Base-by-base conservation (phyloP, 2,888 invertebrate genomes). In the Aphodius granarius region DNA sequence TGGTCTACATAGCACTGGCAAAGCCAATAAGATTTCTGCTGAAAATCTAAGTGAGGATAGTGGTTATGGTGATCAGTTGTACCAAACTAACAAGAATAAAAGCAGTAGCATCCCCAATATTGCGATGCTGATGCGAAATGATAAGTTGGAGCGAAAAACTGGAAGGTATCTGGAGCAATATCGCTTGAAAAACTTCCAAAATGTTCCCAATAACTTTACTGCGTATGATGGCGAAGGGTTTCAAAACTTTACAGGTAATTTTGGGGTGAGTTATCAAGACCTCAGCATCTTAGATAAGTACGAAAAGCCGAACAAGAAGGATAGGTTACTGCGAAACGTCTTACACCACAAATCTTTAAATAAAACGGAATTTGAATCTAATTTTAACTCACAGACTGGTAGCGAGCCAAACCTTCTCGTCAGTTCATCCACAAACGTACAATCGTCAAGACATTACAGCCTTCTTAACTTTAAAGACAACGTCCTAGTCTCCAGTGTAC, bases 31-130 rank as follows among this genome's bases (percentile, higher is more conserved):
- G 81, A 91, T 91, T 81, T 94, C 94, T 68, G 91, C 91, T 19
- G 94, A 94, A 85, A 94, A 94, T 89, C 88, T 94, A 79, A 94
- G 94, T 83, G 94, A 94, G 86, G 94, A 94, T 86, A 94, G 94
- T 82, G 94, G 94, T 73, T 94, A 93, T 86, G 91, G 93, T 83
- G 94, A 94, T 79, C 86, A 88, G 77, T 83, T 86, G 68, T 84
- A 82, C 71, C 85, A 84, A 77, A 83, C 83, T 71, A 77, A 82
- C 18, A 80, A 82, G 74, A 78, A 80, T 72, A 88, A 88, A 82
- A 88, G 88, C 22, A 88, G 86, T 80, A 88, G 87, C 76, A 88
- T 88, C 79, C 88, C 89, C 72, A 87, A 87, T 82, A 87, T 88
- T 81, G 85, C 87, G 63, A 79, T 81, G 74, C 64, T 64, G 13